Percentiles rank a stretch among this genome's conserved stretches.
These are phyloP conservation scores for Nerophis ophidion DNA, from an alignment of 2,113 vertebrate genomes.

Conservation along the genomic window DNA sequence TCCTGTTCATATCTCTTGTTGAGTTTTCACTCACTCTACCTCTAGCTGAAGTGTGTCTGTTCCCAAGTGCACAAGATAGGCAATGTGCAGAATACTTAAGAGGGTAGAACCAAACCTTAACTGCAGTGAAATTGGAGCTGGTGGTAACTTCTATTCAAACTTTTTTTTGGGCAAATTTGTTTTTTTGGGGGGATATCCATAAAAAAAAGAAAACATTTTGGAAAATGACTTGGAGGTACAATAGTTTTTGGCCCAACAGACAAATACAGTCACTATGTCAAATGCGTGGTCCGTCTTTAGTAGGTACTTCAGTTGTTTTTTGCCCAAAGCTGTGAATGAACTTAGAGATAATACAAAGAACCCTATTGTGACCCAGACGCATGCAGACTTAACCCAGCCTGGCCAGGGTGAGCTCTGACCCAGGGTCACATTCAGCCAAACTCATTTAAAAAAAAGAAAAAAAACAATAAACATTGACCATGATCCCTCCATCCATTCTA, in stretches of 20 bases:
- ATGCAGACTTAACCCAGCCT: constrained; percentile 29
- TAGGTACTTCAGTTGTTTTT: constrained; percentile 23
- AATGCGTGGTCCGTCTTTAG: constrained; percentile 22
- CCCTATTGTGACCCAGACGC: constrained; percentile 40
- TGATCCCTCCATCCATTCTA: constrained; percentile 39
- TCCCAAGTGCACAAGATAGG: constrained; percentile 6
- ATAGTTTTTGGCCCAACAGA: constrained; percentile 39
- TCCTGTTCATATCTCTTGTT: constrained; percentile 48
- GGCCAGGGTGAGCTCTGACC: constrained; percentile 47
- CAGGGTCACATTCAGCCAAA: constrained; percentile 44
- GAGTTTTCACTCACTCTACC: constrained; percentile 36
- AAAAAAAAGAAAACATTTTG: constrained; percentile 12
- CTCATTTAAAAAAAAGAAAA: constrained; percentile 34
- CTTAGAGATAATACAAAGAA: constrained; percentile 43
- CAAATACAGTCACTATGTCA: constrained; percentile 30
- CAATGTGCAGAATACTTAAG: constrained; percentile 20
- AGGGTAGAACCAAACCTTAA: constrained; percentile 36
- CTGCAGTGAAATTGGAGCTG: constrained; percentile 23
- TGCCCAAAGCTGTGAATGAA: constrained; percentile 22
- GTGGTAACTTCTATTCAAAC: constrained; percentile 36
- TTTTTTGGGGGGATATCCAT: no score
- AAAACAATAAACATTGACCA: constrained; percentile 57
- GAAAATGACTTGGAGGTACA: constrained; percentile 9
- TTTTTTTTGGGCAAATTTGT: no score
- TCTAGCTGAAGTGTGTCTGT: constrained; percentile 28